Evolutionary conservation across 2,797 vertebrate species (phyloP).

Genomic region (Tokudaia muenninki): DNA sequence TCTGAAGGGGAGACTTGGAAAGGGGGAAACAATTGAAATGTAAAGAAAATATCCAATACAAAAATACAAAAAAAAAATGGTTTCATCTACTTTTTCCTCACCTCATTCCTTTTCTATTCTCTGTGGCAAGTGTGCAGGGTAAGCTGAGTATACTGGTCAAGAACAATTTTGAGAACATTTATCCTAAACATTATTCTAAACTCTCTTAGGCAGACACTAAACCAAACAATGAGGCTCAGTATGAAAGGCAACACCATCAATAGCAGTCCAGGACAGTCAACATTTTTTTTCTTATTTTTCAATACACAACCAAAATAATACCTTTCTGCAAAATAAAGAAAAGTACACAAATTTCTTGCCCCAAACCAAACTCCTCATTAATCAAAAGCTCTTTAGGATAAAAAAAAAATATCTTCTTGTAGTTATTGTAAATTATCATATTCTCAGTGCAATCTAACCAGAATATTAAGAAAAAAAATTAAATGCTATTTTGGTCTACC

Average conservation of each 20-base stretch:
- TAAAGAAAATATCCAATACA: too few species aligned
- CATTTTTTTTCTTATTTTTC: not conserved
- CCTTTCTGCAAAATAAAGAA: not conserved
- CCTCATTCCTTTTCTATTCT: not conserved
- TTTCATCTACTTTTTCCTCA: not conserved
- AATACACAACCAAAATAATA: not conserved
- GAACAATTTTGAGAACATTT: not conserved
- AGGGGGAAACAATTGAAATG: too few species aligned
- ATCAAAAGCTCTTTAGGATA: not conserved
- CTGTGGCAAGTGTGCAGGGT: not conserved
- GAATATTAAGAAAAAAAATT: not conserved
- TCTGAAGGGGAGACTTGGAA: too few species aligned
- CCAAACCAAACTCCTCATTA: not conserved
- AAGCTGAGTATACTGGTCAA: not conserved
- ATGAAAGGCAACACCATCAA: not conserved
- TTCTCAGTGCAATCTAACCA: not conserved
- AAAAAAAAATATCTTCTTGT: not conserved
- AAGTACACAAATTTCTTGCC: not conserved
- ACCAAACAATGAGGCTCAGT: not conserved
- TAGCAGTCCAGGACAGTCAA: not conserved
- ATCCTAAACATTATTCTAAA: not conserved
- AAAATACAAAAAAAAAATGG: too few species aligned
- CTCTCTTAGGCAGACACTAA: not conserved
- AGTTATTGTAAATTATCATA: not conserved
- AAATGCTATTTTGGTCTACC: not conserved